Evolutionary conservation across 2,113 vertebrate genomes (phyloP).

Genomic region (Todiramphus saurophagus): DNA sequence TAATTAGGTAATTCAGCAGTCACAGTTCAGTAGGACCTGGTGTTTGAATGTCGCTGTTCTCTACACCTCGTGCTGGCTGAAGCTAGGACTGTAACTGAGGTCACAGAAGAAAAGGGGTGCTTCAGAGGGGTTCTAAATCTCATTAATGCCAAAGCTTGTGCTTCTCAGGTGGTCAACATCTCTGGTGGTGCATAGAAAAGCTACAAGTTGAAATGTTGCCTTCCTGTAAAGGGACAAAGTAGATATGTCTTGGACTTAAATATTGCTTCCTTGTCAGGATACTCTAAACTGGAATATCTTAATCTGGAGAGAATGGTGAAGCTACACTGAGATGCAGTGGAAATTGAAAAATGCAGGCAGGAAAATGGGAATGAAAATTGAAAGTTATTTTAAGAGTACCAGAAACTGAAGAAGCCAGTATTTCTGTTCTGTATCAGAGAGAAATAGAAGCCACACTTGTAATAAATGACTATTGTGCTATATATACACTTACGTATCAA

Average conservation of each 20-base stretch:
- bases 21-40: background rate
- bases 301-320: background rate
- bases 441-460: background rate
- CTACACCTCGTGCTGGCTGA: background rate
- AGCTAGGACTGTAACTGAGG: background rate
- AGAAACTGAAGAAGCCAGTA: background rate
- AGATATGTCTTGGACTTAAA: background rate
- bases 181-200: background rate
- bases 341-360: background rate
- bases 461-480: background rate
- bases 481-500: background rate
- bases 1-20: background rate
- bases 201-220: background rate
- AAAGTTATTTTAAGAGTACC: background rate
- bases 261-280: background rate
- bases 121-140: background rate
- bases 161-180: background rate
- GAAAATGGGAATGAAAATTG: background rate
- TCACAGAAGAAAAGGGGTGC: background rate
- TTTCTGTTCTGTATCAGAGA: background rate
- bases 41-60: background rate
- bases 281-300: background rate
- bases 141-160: background rate
- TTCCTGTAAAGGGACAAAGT: background rate
- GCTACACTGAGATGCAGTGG: background rate